A percentile compares a stretch with the other conserved stretches of the same genome.
phyloP scores from a whole-genome alignment of 2,113 vertebrate genomes.

The Pleuronectes platessa region DNA sequence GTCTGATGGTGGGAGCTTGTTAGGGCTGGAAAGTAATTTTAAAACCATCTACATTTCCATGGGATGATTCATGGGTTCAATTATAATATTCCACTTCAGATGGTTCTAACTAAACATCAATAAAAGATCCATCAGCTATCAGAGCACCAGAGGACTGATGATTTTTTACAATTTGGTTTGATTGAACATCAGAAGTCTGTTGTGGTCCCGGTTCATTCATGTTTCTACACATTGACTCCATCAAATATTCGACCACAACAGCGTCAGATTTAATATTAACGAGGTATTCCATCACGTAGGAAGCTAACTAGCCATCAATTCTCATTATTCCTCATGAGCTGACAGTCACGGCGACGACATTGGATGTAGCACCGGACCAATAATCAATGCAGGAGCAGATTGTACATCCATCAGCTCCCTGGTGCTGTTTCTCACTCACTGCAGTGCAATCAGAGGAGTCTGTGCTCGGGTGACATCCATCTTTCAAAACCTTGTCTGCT shows the following conservation, averaged over 20 bases:
- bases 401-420: not conserved
- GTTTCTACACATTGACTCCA: not conserved
- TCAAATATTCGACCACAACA: not conserved
- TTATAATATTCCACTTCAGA: too few species aligned
- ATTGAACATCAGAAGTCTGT: too few species aligned
- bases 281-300: not conserved
- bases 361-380: not conserved
- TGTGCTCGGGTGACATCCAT: not conserved
- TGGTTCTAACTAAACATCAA: too few species aligned
- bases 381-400: not conserved
- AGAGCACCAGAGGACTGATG: too few species aligned
- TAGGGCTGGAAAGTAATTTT: too few species aligned
- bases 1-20: too few species aligned
- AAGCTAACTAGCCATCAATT: not conserved
- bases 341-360: not conserved
- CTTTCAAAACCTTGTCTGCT: too few species aligned
- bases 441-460: not conserved
- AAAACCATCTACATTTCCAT: too few species aligned
- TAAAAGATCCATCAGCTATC: too few species aligned
- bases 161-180: too few species aligned
- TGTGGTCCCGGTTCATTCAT: too few species aligned
- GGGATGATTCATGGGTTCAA: too few species aligned
- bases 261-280: not conserved
- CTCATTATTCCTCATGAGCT: not conserved
- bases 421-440: not conserved